Evolutionary conservation across 2,113 vertebrate genomes (phyloP).

Genomic region (Forbesichthys papilliferus): DNA sequence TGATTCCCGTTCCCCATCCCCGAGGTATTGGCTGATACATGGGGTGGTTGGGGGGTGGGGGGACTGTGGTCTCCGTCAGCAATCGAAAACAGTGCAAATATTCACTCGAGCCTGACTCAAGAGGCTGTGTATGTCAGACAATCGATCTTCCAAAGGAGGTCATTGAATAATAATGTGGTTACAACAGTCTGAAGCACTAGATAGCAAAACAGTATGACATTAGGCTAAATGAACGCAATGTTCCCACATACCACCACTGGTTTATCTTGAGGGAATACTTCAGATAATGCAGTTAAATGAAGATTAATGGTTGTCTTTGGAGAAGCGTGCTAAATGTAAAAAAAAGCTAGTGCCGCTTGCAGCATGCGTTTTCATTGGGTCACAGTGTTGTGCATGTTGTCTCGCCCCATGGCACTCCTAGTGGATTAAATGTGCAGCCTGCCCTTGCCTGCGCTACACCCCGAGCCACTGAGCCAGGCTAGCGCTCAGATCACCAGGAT

Average conservation of each 20-base stretch:
- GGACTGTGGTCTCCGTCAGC: constrained; percentile 12
- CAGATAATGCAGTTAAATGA: background rate
- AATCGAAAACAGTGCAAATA: constrained; percentile 17
- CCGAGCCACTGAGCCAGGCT: constrained; percentile 23
- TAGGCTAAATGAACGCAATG: background rate
- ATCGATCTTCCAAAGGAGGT: background rate
- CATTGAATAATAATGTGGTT: constrained; percentile 1
- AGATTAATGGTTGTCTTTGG: background rate
- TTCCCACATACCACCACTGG: background rate
- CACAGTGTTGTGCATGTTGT: constrained; percentile 46
- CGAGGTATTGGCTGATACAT: constrained; percentile 29
- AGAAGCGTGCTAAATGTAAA: background rate
- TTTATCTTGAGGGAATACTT: background rate
- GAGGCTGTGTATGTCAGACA: background rate
- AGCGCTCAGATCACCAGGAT: constrained; percentile 40
- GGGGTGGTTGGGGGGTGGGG: constrained; percentile 19
- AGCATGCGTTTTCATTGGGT: constrained; percentile 14
- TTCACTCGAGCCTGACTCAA: background rate
- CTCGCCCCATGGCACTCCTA: constrained; percentile 11
- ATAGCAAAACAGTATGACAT: background rate
- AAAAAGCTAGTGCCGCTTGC: background rate
- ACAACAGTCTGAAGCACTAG: background rate
- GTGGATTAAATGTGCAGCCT: constrained; percentile 42
- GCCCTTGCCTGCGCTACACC: constrained; percentile 1
- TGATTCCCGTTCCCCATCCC: constrained; percentile 24